Percentiles rank a stretch among this genome's conserved stretches.
phyloP scores from a whole-genome alignment of 2,797 vertebrate species.

The Anguilla anguilla region DNA sequence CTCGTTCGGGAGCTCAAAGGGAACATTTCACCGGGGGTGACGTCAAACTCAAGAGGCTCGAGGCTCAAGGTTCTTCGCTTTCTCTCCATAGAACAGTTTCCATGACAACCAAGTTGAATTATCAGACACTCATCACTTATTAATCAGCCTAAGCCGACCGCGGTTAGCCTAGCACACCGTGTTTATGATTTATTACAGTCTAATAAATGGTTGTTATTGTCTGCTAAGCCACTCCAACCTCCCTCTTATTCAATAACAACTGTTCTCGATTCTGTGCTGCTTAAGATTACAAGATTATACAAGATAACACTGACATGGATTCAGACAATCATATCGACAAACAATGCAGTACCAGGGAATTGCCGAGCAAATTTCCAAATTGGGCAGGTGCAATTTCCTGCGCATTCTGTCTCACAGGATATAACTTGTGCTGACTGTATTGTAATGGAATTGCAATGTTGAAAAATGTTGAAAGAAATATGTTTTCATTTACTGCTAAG shows the following conservation, averaged over 20 bases:
- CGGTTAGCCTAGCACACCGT: not conserved
- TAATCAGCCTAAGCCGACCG: not conserved
- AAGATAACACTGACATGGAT: not conserved
- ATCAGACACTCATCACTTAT: not conserved
- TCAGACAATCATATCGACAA: not conserved
- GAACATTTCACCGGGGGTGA: not conserved
- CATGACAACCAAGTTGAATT: slow-evolving; percentile 9
- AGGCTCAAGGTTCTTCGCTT: not conserved
- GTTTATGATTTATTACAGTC: not conserved
- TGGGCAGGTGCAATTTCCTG: not conserved
- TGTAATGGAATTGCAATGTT: not conserved
- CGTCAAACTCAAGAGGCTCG: slow-evolving; percentile 3
- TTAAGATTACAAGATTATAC: not conserved
- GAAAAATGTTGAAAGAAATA: not conserved
- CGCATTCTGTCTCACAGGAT: not conserved
- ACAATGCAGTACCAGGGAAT: not conserved
- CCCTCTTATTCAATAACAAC: not conserved
- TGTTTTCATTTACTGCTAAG: not conserved
- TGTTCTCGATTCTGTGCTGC: not conserved
- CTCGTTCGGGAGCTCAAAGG: not conserved
- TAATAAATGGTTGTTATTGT: not conserved
- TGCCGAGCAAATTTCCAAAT: not conserved
- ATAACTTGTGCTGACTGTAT: not conserved
- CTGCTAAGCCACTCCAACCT: not conserved
- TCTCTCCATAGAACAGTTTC: not conserved